These are phyloP conservation scores for Numida meleagris DNA, from an alignment of 2,113 vertebrate species.

Conservation along the genomic window DNA sequence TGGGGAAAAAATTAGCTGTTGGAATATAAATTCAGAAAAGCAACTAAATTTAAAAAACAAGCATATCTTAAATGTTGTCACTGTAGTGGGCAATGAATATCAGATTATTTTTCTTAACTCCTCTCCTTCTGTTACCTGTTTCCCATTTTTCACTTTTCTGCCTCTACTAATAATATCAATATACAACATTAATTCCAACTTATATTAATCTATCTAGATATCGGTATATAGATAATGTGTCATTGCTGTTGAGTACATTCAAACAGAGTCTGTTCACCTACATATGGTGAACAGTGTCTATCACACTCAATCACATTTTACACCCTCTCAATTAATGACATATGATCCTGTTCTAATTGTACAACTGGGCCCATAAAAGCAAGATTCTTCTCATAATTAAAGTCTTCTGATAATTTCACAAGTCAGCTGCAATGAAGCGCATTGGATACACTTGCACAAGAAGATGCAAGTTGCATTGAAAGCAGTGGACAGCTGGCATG, in stretches of 20 bases:
- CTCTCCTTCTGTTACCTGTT: neutral
- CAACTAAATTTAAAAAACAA: neutral
- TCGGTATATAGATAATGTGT: rapidly evolving
- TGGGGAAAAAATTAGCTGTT: neutral
- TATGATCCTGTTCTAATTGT: neutral
- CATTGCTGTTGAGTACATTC: neutral
- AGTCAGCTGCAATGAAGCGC: neutral
- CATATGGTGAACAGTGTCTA: neutral
- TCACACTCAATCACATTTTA: neutral
- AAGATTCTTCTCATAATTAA: neutral
- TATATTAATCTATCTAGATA: neutral
- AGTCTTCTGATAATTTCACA: neutral
- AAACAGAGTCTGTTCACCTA: neutral
- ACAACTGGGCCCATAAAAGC: neutral
- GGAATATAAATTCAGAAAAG: neutral
- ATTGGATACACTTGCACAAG: neutral
- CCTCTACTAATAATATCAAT: neutral
- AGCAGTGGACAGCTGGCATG: neutral
- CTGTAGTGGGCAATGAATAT: neutral
- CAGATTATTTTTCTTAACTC: neutral
- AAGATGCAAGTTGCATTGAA: neutral
- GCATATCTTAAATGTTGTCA: neutral
- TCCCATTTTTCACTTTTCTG: neutral
- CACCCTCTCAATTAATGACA: neutral
- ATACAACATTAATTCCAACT: neutral